Conservation (phyloP, 2,888 invertebrate species). For the Venusia cambrica region DNA sequence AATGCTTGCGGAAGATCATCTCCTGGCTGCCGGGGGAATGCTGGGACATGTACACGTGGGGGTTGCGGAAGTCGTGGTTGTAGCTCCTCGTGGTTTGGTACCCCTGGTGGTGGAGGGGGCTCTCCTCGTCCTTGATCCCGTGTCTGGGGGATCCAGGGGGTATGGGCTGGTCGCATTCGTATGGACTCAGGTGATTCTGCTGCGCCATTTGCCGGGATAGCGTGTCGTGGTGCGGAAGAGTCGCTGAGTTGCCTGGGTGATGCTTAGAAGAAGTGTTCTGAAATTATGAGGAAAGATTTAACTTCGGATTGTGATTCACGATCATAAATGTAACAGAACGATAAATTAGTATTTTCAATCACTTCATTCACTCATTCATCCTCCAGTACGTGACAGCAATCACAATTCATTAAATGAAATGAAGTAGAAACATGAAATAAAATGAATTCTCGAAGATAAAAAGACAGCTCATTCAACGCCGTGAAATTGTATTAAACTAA, state of each 20-base stretch:
- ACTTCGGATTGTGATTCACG: no score
- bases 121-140: slow-evolving; percentile 65
- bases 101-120: slow-evolving; percentile 67
- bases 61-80: slow-evolving; percentile 73
- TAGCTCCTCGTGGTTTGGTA: slow-evolving; percentile 72
- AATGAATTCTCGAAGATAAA: slow-evolving; percentile 8
- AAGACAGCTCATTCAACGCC: slow-evolving; percentile 44
- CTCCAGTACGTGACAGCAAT: no score
- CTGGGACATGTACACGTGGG: slow-evolving; percentile 74
- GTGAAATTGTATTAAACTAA: slow-evolving; percentile 18
- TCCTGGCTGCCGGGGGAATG: slow-evolving; percentile 73
- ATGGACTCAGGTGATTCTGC: slow-evolving; percentile 78
- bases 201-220: slow-evolving; percentile 68
- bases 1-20: slow-evolving; percentile 72
- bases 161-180: slow-evolving; percentile 72
- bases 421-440: no score
- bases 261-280: slow-evolving; percentile 95
- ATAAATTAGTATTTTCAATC: no score
- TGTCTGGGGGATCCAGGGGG: slow-evolving; percentile 74
- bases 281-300: slow-evolving; percentile 36
- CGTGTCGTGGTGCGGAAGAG: slow-evolving; percentile 84
- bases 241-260: slow-evolving; percentile 84
- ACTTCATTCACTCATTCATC: no score
- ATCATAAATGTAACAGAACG: no score
- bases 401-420: no score